Evolutionary conservation across 2,113 vertebrate genomes (phyloP), one percentile per base, ranked within the genome.

Genomic region (Speoplatyrhinus poulsoni): DNA sequence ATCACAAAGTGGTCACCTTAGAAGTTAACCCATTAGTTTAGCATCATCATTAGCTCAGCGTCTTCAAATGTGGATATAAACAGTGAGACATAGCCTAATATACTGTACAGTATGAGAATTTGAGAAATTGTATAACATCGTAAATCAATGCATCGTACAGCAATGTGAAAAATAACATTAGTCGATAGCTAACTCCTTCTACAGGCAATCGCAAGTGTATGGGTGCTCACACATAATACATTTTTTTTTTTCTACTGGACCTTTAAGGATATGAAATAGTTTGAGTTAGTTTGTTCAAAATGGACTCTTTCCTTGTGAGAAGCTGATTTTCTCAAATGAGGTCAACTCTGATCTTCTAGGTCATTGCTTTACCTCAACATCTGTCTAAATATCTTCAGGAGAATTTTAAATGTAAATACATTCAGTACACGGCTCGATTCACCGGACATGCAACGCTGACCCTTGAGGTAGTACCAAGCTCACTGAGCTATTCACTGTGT

Each of bases 371-470:
- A 82, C 60, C 61, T 46, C 68, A 55, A 80, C 76, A 74, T 85
- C 75, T 79, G 80, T 88, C 82, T 72, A 77, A 84, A 85, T 80
- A 81, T 82, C 64, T 56, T n/a, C 12, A 15, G 50, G 63, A 49
- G 60, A 80, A 65, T 89, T 90, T 89, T 85, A 90, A 91, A 89
- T 89, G 85, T 76, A 89, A 91, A 90, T 88, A 80, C 62, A 57
- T 62, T 82, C 81, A 85, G 41, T 84, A 79, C 75, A 79, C 76
- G 83, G 69, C 76, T 79, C 70, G 62, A 48, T 68, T 76, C 53
- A 77, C 17, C 73, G 76, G 84, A 87, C 84, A 88, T 55, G 83
- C 87, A 81, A 72, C 77, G 16, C 48, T 84, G 82, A 85, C 79
- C 88, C 78, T 69, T 0, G 60, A 83, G 82, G 79, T 77, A 71